These are phyloP conservation scores for Potamarius usumacintae DNA, from an alignment of 2,113 vertebrate genomes.

Conservation along the genomic window DNA sequence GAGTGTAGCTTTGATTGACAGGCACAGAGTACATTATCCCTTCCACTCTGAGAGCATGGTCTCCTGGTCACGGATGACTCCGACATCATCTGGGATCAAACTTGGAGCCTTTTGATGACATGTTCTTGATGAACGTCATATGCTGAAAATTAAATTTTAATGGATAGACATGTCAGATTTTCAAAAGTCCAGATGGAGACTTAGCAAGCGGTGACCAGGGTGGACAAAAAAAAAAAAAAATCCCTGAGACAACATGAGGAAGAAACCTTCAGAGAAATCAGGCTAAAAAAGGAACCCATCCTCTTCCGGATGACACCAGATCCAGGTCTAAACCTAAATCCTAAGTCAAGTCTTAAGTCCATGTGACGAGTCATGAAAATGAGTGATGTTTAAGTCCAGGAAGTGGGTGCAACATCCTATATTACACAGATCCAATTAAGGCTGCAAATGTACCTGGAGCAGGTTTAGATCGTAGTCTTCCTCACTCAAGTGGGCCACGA, in stretches of 20 bases:
- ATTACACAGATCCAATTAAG: background rate
- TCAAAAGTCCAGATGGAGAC: too few relatives aligned
- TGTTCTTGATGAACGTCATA: too few relatives aligned
- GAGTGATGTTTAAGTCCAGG: background rate
- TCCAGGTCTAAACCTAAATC: background rate
- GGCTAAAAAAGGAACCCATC: background rate
- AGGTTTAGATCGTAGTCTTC: constrained; percentile 90
- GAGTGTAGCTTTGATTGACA: background rate
- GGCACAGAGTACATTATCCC: background rate
- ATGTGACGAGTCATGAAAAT: background rate
- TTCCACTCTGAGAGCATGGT: too few relatives aligned
- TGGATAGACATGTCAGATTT: too few relatives aligned
- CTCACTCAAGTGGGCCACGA: constrained; percentile 82
- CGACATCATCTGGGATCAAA: background rate
- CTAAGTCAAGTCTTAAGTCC: background rate
- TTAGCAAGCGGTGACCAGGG: too few relatives aligned
- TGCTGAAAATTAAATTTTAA: too few relatives aligned
- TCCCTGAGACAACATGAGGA: background rate
- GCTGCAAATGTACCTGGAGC: constrained; percentile 72
- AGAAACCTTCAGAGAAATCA: background rate
- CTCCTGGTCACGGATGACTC: too few relatives aligned
- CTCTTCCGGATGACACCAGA: background rate
- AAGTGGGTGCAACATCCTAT: background rate
- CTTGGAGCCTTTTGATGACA: too few relatives aligned
- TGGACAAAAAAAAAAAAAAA: too few relatives aligned